These are phyloP conservation scores for Valencia hispanica DNA, from an alignment of 2,797 vertebrate species.

Conservation along the genomic window DNA sequence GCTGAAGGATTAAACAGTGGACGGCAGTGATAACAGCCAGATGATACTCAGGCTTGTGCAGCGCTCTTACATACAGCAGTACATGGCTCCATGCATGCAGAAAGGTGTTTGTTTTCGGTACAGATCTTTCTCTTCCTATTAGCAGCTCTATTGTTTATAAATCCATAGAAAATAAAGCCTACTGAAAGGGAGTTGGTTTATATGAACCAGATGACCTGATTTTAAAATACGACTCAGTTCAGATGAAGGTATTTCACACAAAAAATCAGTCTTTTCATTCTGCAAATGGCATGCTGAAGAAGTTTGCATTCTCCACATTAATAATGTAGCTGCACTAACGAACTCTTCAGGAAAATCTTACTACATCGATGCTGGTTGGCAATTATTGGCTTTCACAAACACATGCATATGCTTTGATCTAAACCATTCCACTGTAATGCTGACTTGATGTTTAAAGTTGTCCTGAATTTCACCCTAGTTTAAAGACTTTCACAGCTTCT, in stretches of 20 bases:
- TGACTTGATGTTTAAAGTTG: neutral
- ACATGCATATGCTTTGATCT: neutral
- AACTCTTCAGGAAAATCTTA: neutral
- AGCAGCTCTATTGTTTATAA: constrained; percentile 7
- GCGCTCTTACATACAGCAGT: constrained; percentile 26
- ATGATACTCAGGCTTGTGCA: constrained; percentile 43
- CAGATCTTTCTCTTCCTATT: constrained; percentile 6
- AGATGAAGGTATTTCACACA: constrained; percentile 25
- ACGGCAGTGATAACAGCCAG: constrained; percentile 59
- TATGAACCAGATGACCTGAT: constrained; percentile 16
- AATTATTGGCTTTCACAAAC: neutral
- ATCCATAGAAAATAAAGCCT: constrained; percentile 31
- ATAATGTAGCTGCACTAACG: neutral
- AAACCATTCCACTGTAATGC: neutral
- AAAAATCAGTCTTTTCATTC: constrained; percentile 20
- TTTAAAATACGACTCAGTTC: constrained; percentile 30
- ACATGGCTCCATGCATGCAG: neutral
- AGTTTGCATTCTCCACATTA: constrained; percentile 6
- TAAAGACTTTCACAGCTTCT: neutral
- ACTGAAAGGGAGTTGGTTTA: constrained; percentile 16
- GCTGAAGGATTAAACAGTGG: constrained; percentile 57
- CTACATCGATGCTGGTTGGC: neutral
- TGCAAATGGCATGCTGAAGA: constrained; percentile 5
- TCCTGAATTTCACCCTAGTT: neutral
- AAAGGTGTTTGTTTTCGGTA: constrained; percentile 10